phyloP scores from a whole-genome alignment of 1,140 invertebrate genomes.

The Globodera rostochiensis region DNA sequence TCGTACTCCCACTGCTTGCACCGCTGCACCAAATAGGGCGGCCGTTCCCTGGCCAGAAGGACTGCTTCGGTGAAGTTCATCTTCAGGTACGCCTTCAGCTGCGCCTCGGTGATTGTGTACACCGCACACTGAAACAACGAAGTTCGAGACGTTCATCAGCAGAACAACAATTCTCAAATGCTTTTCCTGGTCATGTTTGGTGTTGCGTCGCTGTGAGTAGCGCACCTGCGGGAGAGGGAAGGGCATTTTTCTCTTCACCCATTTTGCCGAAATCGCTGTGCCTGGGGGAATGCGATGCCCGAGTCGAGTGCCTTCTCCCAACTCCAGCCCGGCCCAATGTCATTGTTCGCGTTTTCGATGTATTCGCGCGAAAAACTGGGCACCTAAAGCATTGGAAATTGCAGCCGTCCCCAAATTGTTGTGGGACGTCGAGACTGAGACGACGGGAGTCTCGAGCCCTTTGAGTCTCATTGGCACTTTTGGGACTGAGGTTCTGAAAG shows the following conservation, averaged over 20 bases:
- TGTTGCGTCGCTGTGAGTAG: constrained; percentile 7
- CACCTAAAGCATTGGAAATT: constrained; percentile 37
- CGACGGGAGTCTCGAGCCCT: too few species aligned
- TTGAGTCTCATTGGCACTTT: too few species aligned
- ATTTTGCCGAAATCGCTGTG: not conserved
- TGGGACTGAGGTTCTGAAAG: too few species aligned
- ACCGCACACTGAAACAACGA: constrained; percentile 49
- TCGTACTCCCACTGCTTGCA: constrained; percentile 43
- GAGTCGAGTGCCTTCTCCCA: constrained; percentile 62
- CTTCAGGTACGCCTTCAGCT: constrained; percentile 37
- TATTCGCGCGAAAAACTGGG: constrained; percentile 54
- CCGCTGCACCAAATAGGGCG: constrained; percentile 12
- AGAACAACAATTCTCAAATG: too few species aligned
- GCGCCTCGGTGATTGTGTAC: constrained; percentile 43
- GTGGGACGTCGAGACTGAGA: too few species aligned
- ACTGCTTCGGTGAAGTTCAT: constrained; percentile 44
- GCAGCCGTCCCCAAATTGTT: too few species aligned
- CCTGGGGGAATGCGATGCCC: constrained; percentile 58
- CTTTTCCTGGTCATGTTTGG: constrained; percentile 21
- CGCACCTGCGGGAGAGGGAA: not conserved
- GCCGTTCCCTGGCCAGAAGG: constrained; percentile 29
- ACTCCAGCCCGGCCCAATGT: constrained; percentile 48
- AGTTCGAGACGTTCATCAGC: too few species aligned
- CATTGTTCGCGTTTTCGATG: constrained; percentile 47
- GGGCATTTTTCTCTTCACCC: not conserved